Base-by-base conservation (phyloP, 2,888 invertebrate genomes). In the Pyrrhia umbra region DNA sequence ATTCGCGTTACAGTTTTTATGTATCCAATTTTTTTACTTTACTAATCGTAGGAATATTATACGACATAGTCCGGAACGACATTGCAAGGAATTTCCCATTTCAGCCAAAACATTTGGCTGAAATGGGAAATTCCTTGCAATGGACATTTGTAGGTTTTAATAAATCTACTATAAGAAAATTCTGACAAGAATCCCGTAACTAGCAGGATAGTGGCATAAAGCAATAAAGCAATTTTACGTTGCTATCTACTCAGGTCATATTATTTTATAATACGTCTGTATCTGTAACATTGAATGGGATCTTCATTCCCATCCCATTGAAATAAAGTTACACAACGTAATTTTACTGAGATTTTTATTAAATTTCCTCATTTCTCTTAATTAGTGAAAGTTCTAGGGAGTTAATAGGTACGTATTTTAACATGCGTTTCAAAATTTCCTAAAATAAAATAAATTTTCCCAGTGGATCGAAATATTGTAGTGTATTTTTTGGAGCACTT, bases 151-250 rank as follows among this genome's bases (percentile, higher is more conserved):
- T n/a, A n/a, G n/a, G n/a, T n/a, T n/a, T n/a, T n/a, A n/a, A n/a
- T n/a, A n/a, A 16, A 40, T 40, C n/a, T 45, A 23, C 45, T n/a
- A 45, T 15, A 8, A 45, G n/a, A 43, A 20, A 6, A 1, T 25
- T 27, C 5, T 10, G 25, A n/a, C 34, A 15, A 5, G 9, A 20
- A 39, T 34, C 6, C 39, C 10, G 39, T 20, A 16, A 25, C 16
- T 0, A 6, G 1, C 21, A 52, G 13, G 20, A 30, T 42, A 39
- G 49, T 30, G 23, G 1, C 23, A n/a, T 23, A 34, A 34, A n/a
- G 13, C n/a, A n/a, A 37, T 65, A 69, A 65, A 73, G 34, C 9
- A 57, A 69, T 75, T n/a, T n/a, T 37, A 37, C 9, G 34, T 50
- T n/a, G n/a, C n/a, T 46, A 51, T 9, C 6, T 25, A 6, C 4